Evolutionary conservation across 2,113 vertebrate species (phyloP).

Genomic region (Anarrhichthys ocellatus): DNA sequence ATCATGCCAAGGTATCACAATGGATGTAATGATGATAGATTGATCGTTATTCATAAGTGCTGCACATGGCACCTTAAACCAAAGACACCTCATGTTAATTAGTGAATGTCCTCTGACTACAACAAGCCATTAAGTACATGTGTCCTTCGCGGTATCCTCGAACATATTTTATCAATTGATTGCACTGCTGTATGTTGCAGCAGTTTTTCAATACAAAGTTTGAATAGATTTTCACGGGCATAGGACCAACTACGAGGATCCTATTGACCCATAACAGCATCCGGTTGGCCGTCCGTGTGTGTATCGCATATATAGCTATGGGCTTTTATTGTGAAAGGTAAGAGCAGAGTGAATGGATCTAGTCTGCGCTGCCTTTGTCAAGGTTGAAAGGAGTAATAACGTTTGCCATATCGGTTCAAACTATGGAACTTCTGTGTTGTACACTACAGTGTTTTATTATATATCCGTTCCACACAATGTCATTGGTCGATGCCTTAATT

Average conservation of each 20-base stretch:
- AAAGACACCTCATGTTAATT: slow-evolving; percentile 36
- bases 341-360: background rate
- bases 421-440: too few species aligned
- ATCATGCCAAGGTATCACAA: slow-evolving; percentile 32
- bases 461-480: too few species aligned
- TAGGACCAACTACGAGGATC: background rate
- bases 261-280: background rate
- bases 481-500: too few species aligned
- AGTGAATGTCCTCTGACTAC: slow-evolving; percentile 10
- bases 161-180: background rate
- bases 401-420: background rate
- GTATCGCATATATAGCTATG: background rate
- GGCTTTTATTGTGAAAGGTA: too few species aligned
- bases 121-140: slow-evolving; percentile 9
- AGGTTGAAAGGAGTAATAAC: background rate
- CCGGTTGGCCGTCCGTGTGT: background rate
- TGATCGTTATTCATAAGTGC: slow-evolving; percentile 35
- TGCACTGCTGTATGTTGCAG: background rate
- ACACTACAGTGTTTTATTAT: too few species aligned
- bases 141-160: background rate
- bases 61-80: slow-evolving; percentile 6
- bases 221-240: background rate
- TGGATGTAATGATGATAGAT: slow-evolving; percentile 41
- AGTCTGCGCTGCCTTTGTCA: background rate
- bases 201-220: background rate